A percentile compares a stretch with the other conserved stretches of the same genome.
Evolutionary conservation across 2,888 invertebrate species (phyloP).

Genomic region (Drosophila sordidula): DNA sequence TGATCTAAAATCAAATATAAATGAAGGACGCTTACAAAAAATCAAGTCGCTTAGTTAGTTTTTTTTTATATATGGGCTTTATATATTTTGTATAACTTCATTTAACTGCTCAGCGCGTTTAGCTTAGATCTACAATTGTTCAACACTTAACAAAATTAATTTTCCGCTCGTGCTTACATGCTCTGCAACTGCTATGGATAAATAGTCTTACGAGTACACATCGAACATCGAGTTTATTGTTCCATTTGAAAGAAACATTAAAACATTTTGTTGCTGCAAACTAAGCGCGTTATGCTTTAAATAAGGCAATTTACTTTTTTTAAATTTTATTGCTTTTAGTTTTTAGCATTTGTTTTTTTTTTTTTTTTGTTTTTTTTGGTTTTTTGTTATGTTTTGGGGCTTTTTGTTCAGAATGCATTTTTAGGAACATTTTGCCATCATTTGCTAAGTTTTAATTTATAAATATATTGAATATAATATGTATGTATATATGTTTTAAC

Average conservation of each 20-base stretch:
- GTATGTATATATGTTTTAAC: conserved; percentile 28
- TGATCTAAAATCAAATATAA: conserved; percentile 21
- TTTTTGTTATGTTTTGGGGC: conserved; percentile 9
- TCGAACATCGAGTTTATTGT: conserved; percentile 38
- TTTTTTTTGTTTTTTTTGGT: background rate
- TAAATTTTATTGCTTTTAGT: conserved; percentile 1
- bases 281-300: conserved; percentile 74
- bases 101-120: conserved; percentile 55
- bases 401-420: conserved; percentile 36
- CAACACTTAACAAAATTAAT: conserved; percentile 45
- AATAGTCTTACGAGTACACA: conserved; percentile 45
- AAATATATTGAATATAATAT: conserved; percentile 53
- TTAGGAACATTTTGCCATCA: conserved; percentile 73
- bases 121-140: conserved; percentile 54
- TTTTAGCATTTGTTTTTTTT: background rate
- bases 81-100: conserved; percentile 50
- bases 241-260: conserved; percentile 35
- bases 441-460: conserved; percentile 55
- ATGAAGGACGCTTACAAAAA: conserved; percentile 14
- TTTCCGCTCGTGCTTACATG: conserved; percentile 36
- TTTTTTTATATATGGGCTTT: conserved; percentile 37
- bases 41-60: conserved; percentile 21
- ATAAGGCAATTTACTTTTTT: conserved; percentile 64
- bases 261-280: conserved; percentile 66
- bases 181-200: conserved; percentile 32